Conservation (phyloP, 2,113 vertebrate species). For the Ascaphus truei region DNA sequence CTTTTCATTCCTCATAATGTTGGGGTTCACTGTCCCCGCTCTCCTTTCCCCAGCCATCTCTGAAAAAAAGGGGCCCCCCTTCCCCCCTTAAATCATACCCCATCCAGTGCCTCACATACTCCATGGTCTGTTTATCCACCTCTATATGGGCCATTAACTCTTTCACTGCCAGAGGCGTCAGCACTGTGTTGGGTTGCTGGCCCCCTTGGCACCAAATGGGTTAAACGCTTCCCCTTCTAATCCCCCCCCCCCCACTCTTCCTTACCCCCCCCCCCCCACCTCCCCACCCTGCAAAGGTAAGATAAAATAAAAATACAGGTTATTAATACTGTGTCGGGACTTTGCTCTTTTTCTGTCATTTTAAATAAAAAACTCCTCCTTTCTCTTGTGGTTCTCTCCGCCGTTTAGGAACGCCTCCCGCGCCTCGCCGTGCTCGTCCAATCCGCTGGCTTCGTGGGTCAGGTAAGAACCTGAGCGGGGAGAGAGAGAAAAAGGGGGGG, state of each 20-base stretch:
- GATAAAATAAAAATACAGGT: constrained; percentile 29
- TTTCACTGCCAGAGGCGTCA: not conserved
- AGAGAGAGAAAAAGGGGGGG: not conserved
- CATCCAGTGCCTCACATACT: not conserved
- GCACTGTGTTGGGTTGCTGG: not conserved
- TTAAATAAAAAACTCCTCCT: constrained; percentile 94
- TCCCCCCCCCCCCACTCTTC: not conserved
- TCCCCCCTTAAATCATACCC: too few species aligned
- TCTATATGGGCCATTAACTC: not conserved
- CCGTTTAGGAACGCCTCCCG: constrained; percentile 91
- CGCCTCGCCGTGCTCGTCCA: constrained; percentile 89
- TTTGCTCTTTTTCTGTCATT: not conserved
- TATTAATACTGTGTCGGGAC: constrained; percentile 36
- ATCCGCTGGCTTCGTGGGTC: constrained; percentile 87
- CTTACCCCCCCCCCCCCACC: not conserved
- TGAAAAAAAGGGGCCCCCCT: not conserved
- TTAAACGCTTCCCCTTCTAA: not conserved
- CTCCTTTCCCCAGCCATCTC: too few species aligned
- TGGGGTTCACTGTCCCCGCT: too few species aligned
- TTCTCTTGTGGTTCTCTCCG: constrained; percentile 83
- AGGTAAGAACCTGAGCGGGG: constrained; percentile 84
- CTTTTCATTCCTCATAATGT: not conserved
- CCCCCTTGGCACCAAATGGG: not conserved
- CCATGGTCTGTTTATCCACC: not conserved
- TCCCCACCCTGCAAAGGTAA: constrained; percentile 21